Evolutionary conservation across 1,140 invertebrate species (phyloP).

Genomic region (Drosophila lacertosa): DNA sequence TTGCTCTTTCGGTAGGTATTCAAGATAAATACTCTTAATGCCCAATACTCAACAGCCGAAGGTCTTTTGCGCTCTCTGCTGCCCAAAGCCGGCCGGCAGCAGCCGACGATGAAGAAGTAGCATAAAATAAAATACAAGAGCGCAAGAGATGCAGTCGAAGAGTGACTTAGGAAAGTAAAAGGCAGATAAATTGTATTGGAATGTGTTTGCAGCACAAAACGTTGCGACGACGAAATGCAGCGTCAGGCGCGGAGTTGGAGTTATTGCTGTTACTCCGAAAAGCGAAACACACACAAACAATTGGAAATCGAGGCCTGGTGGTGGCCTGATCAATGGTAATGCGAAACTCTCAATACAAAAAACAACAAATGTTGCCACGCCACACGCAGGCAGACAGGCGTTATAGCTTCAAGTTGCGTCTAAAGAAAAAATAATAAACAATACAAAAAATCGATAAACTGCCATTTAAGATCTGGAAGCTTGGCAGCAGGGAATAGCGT

Average conservation of each 20-base stretch:
- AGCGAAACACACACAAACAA: constrained; percentile 51
- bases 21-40: too few species aligned
- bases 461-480: too few species aligned
- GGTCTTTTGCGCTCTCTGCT: constrained; percentile 55
- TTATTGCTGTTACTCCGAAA: constrained; percentile 39
- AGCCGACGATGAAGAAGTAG: constrained; percentile 46
- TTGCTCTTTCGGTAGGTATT: constrained; percentile 52
- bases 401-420: not conserved
- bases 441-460: too few species aligned
- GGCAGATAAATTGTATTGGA: constrained; percentile 42
- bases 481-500: too few species aligned
- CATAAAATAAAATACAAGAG: constrained; percentile 44
- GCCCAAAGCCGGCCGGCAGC: constrained; percentile 65
- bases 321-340: constrained; percentile 37
- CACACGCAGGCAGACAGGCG: not conserved
- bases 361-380: not conserved
- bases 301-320: constrained; percentile 4
- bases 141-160: constrained; percentile 20
- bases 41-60: not conserved
- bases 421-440: not conserved
- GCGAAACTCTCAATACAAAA: constrained; percentile 2
- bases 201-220: constrained; percentile 43
- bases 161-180: constrained; percentile 66
- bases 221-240: not conserved
- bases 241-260: constrained; percentile 11